Percentiles rank a stretch among this genome's conserved stretches.
Conservation (phyloP, 2,113 vertebrate genomes). For the Seriola dumerili region DNA sequence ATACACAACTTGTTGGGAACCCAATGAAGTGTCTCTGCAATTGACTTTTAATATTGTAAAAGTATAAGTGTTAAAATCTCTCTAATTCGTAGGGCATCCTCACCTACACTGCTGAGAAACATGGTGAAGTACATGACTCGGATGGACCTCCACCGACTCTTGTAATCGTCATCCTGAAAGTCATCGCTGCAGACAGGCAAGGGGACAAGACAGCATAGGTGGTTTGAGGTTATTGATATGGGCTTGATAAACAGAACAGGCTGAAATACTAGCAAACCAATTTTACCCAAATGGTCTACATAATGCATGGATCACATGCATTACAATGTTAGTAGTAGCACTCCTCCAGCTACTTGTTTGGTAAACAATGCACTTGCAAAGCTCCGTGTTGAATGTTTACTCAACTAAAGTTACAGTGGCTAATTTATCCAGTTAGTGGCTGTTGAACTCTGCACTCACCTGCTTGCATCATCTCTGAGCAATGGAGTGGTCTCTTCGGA, state of each 20-base stretch:
- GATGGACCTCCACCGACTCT: conserved; percentile 94
- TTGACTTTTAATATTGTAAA: background rate
- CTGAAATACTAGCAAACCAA: background rate
- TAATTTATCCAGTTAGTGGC: background rate
- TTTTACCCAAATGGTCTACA: background rate
- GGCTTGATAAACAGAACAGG: background rate
- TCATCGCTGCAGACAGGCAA: conserved; percentile 73
- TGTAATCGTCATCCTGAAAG: conserved; percentile 83
- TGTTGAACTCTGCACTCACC: conserved; percentile 82
- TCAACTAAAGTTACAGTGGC: background rate
- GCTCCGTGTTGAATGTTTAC: background rate
- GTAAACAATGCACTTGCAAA: background rate
- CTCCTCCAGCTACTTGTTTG: background rate
- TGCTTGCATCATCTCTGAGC: conserved; percentile 74
- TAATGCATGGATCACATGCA: background rate
- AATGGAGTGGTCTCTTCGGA: conserved; percentile 72
- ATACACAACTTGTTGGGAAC: no score
- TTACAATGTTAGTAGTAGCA: background rate
- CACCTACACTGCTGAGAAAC: conserved; percentile 98
- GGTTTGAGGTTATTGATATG: background rate
- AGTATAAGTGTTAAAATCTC: no score
- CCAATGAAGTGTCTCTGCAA: background rate
- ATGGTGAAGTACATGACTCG: conserved; percentile 97
- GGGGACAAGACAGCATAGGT: background rate
- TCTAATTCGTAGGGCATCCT: conserved; percentile 58